Evolutionary conservation across 2,797 vertebrate species (phyloP).

Genomic region (Amblyraja radiata): DNA sequence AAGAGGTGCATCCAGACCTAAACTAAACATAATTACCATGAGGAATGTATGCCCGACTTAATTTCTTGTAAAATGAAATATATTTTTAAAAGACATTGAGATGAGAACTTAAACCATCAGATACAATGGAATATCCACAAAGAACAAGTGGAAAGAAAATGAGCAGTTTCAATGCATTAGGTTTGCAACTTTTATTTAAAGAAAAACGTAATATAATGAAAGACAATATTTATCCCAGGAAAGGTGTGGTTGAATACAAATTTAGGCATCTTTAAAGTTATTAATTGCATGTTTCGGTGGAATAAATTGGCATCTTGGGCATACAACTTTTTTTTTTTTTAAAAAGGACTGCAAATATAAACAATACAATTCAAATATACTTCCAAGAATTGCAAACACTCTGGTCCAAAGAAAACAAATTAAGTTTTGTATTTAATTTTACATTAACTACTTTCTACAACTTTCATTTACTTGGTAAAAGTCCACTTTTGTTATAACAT

Average conservation of each 20-base stretch:
- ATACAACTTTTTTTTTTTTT: background rate
- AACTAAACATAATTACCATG: background rate
- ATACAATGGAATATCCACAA: background rate
- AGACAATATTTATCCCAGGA: background rate
- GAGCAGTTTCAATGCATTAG: background rate
- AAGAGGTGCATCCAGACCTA: background rate
- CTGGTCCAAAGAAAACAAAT: background rate
- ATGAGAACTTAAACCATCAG: background rate
- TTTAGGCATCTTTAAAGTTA: background rate
- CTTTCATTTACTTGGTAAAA: slow-evolving; percentile 1
- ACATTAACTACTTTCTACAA: slow-evolving; percentile 13
- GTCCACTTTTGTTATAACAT: background rate
- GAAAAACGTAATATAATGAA: slow-evolving; percentile 20
- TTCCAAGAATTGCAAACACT: slow-evolving; percentile 9
- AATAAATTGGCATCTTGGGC: background rate
- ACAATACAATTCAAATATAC: slow-evolving; percentile 8
- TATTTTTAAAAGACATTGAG: too few species aligned
- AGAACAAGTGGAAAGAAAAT: background rate
- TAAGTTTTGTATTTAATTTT: slow-evolving; percentile 1
- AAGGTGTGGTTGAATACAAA: background rate
- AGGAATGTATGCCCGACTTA: background rate
- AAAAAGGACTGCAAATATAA: slow-evolving; percentile 7
- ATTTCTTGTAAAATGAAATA: background rate
- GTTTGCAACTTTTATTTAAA: background rate
- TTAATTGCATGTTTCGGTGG: background rate